These are phyloP conservation scores for Aeoliscus strigatus DNA, from an alignment of 2,797 vertebrate genomes.

Conservation along the genomic window DNA sequence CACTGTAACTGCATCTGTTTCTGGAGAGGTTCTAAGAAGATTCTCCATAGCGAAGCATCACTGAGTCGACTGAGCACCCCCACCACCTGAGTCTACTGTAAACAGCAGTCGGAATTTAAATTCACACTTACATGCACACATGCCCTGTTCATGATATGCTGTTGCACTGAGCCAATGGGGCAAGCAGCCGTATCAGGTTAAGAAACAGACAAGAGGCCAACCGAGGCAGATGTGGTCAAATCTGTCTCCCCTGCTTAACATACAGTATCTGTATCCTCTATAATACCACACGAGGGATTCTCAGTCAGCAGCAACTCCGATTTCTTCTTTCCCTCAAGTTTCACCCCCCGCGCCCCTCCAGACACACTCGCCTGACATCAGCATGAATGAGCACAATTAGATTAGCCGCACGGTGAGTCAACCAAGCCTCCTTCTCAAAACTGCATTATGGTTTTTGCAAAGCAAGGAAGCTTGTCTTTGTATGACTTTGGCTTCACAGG, in stretches of 20 bases:
- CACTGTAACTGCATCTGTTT: conserved; percentile 46
- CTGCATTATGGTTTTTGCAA: conserved; percentile 16
- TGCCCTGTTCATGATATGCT: conserved; percentile 8
- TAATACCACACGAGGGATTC: conserved; percentile 40
- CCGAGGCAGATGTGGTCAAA: conserved; percentile 30
- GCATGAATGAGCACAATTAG: conserved; percentile 36
- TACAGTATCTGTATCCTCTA: conserved; percentile 22
- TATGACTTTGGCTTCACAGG: conserved; percentile 32
- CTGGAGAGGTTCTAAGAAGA: conserved; percentile 17
- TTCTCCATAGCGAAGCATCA: conserved; percentile 26
- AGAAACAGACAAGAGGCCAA: conserved; percentile 27
- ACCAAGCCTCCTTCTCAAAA: conserved; percentile 20
- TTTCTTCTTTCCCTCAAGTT: conserved; percentile 19
- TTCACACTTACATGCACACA: neutral
- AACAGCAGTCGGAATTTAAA: conserved; percentile 43
- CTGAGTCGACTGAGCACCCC: conserved; percentile 26
- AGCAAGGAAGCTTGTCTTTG: conserved; percentile 24
- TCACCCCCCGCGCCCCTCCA: conserved; percentile 10
- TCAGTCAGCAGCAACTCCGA: conserved; percentile 33
- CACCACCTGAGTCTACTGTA: conserved; percentile 20
- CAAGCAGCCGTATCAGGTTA: conserved; percentile 41
- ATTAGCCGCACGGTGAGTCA: conserved; percentile 29
- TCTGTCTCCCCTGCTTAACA: conserved; percentile 11
- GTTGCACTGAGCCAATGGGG: conserved; percentile 41
- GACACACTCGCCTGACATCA: conserved; percentile 17